Base-by-base conservation (phyloP, 2,888 invertebrate genomes). In the Agrypnus murinus region DNA sequence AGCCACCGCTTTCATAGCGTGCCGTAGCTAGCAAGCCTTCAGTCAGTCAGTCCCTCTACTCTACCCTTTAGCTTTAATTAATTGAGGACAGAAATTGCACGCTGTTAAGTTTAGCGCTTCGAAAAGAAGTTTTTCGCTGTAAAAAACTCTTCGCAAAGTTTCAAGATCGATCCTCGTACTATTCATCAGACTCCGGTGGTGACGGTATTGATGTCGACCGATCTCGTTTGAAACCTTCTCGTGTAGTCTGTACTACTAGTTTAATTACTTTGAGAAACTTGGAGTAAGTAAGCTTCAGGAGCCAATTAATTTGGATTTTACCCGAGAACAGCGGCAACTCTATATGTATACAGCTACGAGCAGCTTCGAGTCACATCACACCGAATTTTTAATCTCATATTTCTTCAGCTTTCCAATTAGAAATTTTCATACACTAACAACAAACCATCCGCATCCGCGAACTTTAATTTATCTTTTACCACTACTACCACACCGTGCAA, bases 261-360 rank as follows among this genome's bases (percentile, higher is more conserved):
- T 75, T 77, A 77, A 77, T 77, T 77, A 77, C 75, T 75, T 77
- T 63, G 38, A 31, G 75, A 74, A 77, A 77, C 74, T 75, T 74
- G 62, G 71, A 65, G 68, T 68, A 68, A 71, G 73, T 62, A 67
- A 66, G 65, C 68, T 69, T 69, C 74, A 57, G 25, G 62, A 75
- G 75, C 75, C 73, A 75, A 77, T 75, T 77, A 77, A 76, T 75
- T 71, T 72, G 55, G 63, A 73, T 68, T 73, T 67, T 63, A n/a
- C 68, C 36, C 50, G 58, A 66, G 69, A 57, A 72, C 63, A 62
- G 40, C 65, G 38, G n/a, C 25, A 25, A 25, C 25, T 25, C 12
- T 45, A 14, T n/a, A n/a, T n/a, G n/a, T n/a, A n/a, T n/a, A n/a
- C n/a, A n/a, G n/a, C n/a, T n/a, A n/a, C n/a, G n/a, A n/a, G n/a